phyloP scores from a whole-genome alignment of 2,888 invertebrate genomes.

The Habrosyne pyritoides region DNA sequence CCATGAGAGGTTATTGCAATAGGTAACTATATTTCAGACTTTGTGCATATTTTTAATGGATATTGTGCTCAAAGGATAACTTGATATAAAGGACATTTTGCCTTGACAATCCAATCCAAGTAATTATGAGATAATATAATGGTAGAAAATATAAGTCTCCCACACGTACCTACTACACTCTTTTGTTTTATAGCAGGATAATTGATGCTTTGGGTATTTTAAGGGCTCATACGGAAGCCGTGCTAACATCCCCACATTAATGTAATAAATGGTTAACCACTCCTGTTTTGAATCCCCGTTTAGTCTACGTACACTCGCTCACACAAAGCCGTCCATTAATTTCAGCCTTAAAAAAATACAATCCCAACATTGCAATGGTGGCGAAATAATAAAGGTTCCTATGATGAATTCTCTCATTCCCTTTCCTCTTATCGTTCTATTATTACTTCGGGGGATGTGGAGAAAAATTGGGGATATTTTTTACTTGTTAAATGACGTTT shows the following conservation, averaged over 20 bases:
- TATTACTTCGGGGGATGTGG: not conserved
- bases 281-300: slow-evolving; percentile 45
- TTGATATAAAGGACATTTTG: too few species aligned
- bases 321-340: slow-evolving; percentile 25
- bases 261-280: slow-evolving; percentile 61
- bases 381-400: not conserved
- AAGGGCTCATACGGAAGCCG: slow-evolving; percentile 35
- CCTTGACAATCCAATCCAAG: too few species aligned
- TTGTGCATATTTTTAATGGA: too few species aligned
- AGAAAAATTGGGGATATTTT: slow-evolving; percentile 7
- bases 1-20: too few species aligned
- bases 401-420: slow-evolving; percentile 4
- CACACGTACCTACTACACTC: not conserved
- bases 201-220: slow-evolving; percentile 11
- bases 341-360: not conserved
- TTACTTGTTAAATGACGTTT: slow-evolving; percentile 5
- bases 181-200: not conserved
- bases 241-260: slow-evolving; percentile 41
- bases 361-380: not conserved
- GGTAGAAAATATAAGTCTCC: not conserved
- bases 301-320: slow-evolving; percentile 36
- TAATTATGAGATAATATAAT: too few species aligned
- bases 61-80: too few species aligned
- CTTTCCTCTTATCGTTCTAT: slow-evolving; percentile 2
- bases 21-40: too few species aligned